These are phyloP conservation scores for Laticauda laticaudata DNA, from an alignment of 2,113 vertebrate genomes.

Conservation along the genomic window DNA sequence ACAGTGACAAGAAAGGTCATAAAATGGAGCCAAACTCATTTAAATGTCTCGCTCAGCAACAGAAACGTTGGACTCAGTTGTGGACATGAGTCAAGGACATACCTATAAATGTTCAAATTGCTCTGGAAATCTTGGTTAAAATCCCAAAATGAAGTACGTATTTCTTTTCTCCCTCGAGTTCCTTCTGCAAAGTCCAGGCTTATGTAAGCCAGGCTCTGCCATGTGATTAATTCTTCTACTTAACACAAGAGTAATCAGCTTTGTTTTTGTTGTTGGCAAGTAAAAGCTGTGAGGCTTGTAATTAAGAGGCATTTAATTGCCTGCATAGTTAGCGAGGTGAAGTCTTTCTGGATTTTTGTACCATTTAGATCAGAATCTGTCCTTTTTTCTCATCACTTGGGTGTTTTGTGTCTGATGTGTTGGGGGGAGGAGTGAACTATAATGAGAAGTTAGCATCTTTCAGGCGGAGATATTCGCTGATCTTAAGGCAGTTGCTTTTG, in stretches of 20 bases:
- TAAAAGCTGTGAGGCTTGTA: slow-evolving; percentile 9
- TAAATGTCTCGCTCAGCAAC: background rate
- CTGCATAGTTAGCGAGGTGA: slow-evolving; percentile 17
- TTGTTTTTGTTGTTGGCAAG: background rate
- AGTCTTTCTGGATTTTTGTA: slow-evolving; percentile 20
- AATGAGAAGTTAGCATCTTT: slow-evolving; percentile 5
- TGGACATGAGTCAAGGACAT: background rate
- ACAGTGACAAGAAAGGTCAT: background rate
- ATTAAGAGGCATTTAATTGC: slow-evolving; percentile 26
- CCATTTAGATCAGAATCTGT: slow-evolving; percentile 14
- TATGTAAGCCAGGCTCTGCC: background rate
- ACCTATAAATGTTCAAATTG: background rate
- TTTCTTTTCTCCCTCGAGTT: background rate
- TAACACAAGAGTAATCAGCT: slow-evolving; percentile 14
- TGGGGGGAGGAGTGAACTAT: background rate
- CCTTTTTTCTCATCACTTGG: slow-evolving; percentile 11
- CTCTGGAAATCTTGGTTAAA: background rate
- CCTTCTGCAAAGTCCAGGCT: background rate
- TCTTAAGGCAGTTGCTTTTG: slow-evolving; percentile 3
- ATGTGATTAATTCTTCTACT: slow-evolving; percentile 8
- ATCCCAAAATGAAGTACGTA: background rate
- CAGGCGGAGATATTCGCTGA: background rate
- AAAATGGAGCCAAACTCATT: background rate
- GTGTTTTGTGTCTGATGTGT: background rate
- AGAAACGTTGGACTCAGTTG: background rate